phyloP scores from a whole-genome alignment of 1,140 invertebrate species.

The Heliothis virescens region DNA sequence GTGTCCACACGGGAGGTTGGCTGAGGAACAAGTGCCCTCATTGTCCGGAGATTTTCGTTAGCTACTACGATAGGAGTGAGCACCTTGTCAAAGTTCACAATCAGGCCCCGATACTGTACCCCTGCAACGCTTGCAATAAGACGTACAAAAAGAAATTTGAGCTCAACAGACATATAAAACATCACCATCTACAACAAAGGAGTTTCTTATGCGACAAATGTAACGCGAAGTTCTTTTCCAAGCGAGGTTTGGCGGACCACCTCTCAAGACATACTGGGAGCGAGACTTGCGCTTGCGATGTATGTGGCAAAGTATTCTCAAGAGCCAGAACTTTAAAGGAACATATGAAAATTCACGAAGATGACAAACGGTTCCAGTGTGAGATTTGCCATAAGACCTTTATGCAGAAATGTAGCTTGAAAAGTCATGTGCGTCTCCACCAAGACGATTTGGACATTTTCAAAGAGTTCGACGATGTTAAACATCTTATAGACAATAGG shows the following conservation, averaged over 20 bases:
- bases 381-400: constrained; percentile 88
- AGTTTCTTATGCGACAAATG: constrained; percentile 83
- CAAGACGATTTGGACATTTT: constrained; percentile 82
- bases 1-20: constrained; percentile 79
- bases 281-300: constrained; percentile 88
- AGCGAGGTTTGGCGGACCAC: constrained; percentile 81
- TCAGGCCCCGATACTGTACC: constrained; percentile 73
- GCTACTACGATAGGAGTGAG: constrained; percentile 81
- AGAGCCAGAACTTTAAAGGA: constrained; percentile 94
- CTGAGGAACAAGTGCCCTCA: constrained; percentile 83
- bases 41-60: constrained; percentile 82
- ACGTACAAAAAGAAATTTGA: constrained; percentile 81
- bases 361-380: constrained; percentile 87
- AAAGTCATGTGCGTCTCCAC: constrained; percentile 86
- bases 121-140: constrained; percentile 84
- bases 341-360: constrained; percentile 87
- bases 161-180: constrained; percentile 80
- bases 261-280: constrained; percentile 75
- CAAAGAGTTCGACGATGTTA: constrained; percentile 83
- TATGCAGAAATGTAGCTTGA: constrained; percentile 85
- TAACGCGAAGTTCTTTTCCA: constrained; percentile 82
- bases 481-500: constrained; percentile 79
- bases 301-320: constrained; percentile 90
- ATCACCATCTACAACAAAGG: constrained; percentile 82
- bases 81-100: constrained; percentile 82